A percentile compares a stretch with the other conserved stretches of the same genome.
These are phyloP conservation scores for Ephydatia muelleri DNA, from an alignment of 37 sponge, comb jelly and placozoan species.

Conservation along the genomic window DNA sequence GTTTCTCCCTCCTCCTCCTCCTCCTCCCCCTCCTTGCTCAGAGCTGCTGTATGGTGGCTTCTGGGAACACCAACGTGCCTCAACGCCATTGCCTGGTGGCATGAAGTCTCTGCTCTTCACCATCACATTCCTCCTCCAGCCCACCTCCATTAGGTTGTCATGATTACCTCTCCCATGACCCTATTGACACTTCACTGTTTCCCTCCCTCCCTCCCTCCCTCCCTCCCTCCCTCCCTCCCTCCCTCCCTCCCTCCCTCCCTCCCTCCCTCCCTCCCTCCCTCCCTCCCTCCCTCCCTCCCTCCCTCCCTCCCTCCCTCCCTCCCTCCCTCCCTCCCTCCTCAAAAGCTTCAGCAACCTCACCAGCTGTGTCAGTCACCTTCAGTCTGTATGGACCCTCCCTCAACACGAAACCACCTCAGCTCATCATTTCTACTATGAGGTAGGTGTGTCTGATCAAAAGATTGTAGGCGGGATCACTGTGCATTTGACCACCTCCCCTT, in stretches of 20 bases:
- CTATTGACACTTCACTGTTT: no score
- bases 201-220: background rate
- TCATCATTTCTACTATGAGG: constrained; percentile 74
- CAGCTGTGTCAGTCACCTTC: constrained; percentile 37
- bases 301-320: background rate
- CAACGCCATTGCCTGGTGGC: background rate
- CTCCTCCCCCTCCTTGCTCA: background rate
- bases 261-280: background rate
- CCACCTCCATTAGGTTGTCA: constrained; percentile 8
- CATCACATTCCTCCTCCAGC: background rate
- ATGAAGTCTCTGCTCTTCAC: background rate
- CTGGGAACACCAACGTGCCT: constrained; percentile 51
- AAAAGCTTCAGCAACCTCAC: constrained; percentile 23
- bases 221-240: background rate
- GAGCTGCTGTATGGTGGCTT: constrained; percentile 82
- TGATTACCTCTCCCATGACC: background rate
- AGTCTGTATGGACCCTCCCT: constrained; percentile 25
- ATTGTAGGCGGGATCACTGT: background rate
- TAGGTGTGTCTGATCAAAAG: background rate
- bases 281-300: background rate
- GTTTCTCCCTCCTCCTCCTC: background rate
- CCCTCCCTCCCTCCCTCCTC: background rate
- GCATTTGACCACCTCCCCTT: background rate
- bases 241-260: background rate
- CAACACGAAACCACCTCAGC: constrained; percentile 5